Percentiles rank a stretch among this genome's conserved stretches.
Evolutionary conservation across 2,797 vertebrate species (phyloP).

Genomic region (Oreochromis mossambicus): DNA sequence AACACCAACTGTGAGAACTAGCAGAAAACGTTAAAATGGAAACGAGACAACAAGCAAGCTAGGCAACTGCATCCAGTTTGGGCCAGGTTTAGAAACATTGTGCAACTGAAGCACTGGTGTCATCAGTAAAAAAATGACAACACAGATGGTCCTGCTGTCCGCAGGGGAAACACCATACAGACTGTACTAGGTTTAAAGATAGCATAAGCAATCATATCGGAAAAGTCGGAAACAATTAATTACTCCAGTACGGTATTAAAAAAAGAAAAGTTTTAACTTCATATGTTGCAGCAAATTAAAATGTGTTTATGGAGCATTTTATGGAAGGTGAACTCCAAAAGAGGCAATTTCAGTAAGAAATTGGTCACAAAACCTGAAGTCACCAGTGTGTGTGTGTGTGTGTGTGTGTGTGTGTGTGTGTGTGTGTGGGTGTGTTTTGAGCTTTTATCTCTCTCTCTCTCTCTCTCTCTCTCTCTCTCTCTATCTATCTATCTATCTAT

Average conservation of each 20-base stretch:
- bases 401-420: no score
- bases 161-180: conserved; percentile 54
- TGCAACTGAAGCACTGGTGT: conserved; percentile 56
- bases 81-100: conserved; percentile 42
- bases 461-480: no score
- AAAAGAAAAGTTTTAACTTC: conserved; percentile 7
- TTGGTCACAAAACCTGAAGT: background rate
- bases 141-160: conserved; percentile 68
- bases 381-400: background rate
- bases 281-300: background rate
- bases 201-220: conserved; percentile 59
- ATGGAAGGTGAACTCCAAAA: background rate
- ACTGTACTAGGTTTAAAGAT: conserved; percentile 61
- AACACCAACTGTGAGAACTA: background rate
- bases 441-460: no score
- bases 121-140: conserved; percentile 59
- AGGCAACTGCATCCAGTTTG: background rate
- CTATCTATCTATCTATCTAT: no score
- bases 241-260: conserved; percentile 1
- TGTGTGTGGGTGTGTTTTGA: background rate
- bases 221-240: conserved; percentile 59
- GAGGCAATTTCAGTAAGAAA: background rate
- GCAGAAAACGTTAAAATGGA: background rate
- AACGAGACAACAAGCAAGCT: conserved; percentile 9
- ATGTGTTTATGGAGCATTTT: conserved; percentile 8